Conservation (phyloP, 2,888 invertebrate genomes). For the Dinocampus coccinellae region DNA sequence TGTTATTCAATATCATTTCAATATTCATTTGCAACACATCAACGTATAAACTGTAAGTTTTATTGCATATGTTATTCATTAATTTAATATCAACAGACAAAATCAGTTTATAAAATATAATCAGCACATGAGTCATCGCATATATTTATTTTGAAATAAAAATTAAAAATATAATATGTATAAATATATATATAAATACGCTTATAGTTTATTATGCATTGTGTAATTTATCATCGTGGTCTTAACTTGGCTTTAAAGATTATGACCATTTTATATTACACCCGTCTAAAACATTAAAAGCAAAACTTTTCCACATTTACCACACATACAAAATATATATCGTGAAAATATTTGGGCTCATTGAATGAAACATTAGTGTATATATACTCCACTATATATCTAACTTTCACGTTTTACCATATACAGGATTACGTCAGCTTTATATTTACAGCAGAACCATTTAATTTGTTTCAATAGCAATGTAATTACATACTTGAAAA, state of each 20-base stretch:
- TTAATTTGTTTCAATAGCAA: not conserved
- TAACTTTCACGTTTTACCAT: constrained; percentile 18
- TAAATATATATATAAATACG: constrained; percentile 27
- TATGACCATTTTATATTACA: constrained; percentile 26
- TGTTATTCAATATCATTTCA: not conserved
- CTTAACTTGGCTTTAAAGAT: constrained; percentile 23
- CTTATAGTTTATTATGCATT: constrained; percentile 44
- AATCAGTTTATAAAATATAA: not conserved
- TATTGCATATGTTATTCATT: not conserved
- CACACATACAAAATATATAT: not conserved
- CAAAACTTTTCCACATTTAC: constrained; percentile 19
- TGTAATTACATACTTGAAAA: not conserved
- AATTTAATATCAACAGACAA: not conserved
- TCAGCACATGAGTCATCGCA: not conserved
- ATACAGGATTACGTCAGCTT: constrained; percentile 17
- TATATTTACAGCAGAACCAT: not conserved
- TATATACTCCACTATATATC: not conserved
- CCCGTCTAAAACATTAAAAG: constrained; percentile 17
- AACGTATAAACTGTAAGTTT: not conserved
- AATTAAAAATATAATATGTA: no score
- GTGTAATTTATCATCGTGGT: constrained; percentile 14
- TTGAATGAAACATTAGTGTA: constrained; percentile 27
- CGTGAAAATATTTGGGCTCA: constrained; percentile 14
- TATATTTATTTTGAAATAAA: not conserved
- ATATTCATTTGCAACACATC: not conserved